Percentiles rank a stretch among this genome's conserved stretches.
phyloP scores from a whole-genome alignment of 2,113 vertebrate genomes.

The Lasiurus borealis region DNA sequence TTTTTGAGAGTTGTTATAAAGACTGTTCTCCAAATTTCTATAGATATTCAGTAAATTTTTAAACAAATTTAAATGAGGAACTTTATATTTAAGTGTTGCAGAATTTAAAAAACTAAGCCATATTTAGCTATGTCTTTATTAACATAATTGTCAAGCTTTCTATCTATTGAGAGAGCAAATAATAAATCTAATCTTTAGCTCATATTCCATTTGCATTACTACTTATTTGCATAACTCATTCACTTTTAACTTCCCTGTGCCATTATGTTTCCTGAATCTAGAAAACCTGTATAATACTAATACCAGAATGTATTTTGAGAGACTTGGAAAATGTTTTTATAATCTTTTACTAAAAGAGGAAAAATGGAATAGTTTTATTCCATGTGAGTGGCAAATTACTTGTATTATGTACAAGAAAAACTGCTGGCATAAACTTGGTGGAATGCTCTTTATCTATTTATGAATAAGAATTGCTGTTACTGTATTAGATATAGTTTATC shows the following conservation, averaged over 20 bases:
- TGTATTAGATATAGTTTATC: conserved; percentile 81
- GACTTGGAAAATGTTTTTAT: conserved; percentile 82
- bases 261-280: conserved; percentile 77
- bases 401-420: conserved; percentile 82
- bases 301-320: conserved; percentile 72
- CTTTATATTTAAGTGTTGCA: background rate
- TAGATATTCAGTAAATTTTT: background rate
- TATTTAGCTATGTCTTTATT: background rate
- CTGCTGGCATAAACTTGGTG: conserved; percentile 78
- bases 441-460: conserved; percentile 80
- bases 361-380: conserved; percentile 68
- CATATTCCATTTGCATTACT: conserved; percentile 36
- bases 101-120: background rate
- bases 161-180: conserved; percentile 62
- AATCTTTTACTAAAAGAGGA: conserved; percentile 80
- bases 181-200: conserved; percentile 58
- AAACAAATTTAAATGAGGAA: background rate
- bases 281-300: conserved; percentile 75
- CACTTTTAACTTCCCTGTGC: conserved; percentile 50
- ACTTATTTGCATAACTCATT: background rate
- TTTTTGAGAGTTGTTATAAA: background rate
- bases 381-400: conserved; percentile 84
- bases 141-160: conserved; percentile 47
- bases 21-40: background rate
- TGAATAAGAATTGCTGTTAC: conserved; percentile 84